Base-by-base conservation (phyloP, 1,140 invertebrate species). In the Andricus grossulariae region DNA sequence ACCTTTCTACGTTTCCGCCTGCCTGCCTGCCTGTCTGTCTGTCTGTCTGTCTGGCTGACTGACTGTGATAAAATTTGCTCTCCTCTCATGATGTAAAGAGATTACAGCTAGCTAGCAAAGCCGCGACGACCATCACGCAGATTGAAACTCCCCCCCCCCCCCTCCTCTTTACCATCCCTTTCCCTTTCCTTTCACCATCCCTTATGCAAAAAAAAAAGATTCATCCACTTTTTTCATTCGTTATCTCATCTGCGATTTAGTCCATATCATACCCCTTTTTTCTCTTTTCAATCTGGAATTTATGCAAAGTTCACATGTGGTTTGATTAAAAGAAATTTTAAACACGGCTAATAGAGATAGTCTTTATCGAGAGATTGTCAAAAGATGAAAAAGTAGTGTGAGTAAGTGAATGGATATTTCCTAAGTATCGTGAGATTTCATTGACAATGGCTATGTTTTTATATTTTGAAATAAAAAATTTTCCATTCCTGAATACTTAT, bases 1-100 rank as follows among this genome's bases (percentile, higher is more conserved):
- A 81, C 74, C 72, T 81, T 79, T 81, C 78, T 76, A 81, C 77
- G 60, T 81, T 81, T 81, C 76, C 71, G 73, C 75, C 51, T 50
- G 73, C 51, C 75, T 73, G n/a, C 25, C 25, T 32, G 4, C 5
- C 25, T 32, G 25, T 5, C 52, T 54, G 0, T 18, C 52, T 54
- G n/a, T 55, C n/a, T 55, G 7, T 55, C 52, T 16, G 80, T 76
- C 78, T 78, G 76, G 76, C 76, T 78, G 80, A 55, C 78, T 74
- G 76, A 72, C 74, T 81, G 80, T 78, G 60, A 78, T 78, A 81
- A 66, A 74, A 49, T 81, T 76, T 71, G 78, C 76, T 70, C 70
- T 72, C 74, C 75, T 78, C 73, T 78, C 76, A 76, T 76, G 74
- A 60, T 80, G 52, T 74, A 70, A 80, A 74, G 72, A 76, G 54